Conservation (phyloP, 2,888 invertebrate genomes). For the Monopis laevigella region DNA sequence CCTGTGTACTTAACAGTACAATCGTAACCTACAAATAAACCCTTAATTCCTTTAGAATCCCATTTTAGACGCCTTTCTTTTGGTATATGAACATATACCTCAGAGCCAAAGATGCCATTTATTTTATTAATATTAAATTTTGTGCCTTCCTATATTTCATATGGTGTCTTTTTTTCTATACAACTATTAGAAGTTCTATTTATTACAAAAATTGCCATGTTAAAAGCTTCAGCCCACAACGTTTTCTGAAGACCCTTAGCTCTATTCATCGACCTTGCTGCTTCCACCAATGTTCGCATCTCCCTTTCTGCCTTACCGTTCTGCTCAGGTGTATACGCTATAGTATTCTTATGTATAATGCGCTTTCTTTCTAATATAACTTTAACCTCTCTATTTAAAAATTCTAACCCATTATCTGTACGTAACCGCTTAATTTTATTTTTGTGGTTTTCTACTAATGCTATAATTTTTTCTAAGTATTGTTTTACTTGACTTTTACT, state of each 20-base stretch:
- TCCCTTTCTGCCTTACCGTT: conserved; percentile 20
- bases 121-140: neutral
- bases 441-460: neutral
- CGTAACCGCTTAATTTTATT: too few species aligned
- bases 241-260: too few species aligned
- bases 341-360: conserved; percentile 19
- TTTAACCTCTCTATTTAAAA: conserved; percentile 15
- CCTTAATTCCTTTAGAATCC: too few species aligned
- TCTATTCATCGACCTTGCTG: conserved; percentile 18
- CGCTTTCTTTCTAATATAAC: conserved; percentile 7
- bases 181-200: neutral
- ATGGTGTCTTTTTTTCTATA: too few species aligned
- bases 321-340: conserved; percentile 20
- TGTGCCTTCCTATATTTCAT: neutral
- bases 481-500: too few species aligned
- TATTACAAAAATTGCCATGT: neutral
- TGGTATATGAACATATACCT: neutral
- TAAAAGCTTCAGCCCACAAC: too few species aligned
- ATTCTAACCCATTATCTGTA: too few species aligned
- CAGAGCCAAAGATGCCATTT: too few species aligned
- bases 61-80: neutral
- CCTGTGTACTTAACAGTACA: neutral
- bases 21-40: neutral
- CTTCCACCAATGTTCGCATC: conserved; percentile 19
- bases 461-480: too few species aligned